A percentile compares a stretch with the other conserved stretches of the same genome.
Evolutionary conservation across 2,888 invertebrate genomes (phyloP).

Genomic region (Hanleya hanleyi): DNA sequence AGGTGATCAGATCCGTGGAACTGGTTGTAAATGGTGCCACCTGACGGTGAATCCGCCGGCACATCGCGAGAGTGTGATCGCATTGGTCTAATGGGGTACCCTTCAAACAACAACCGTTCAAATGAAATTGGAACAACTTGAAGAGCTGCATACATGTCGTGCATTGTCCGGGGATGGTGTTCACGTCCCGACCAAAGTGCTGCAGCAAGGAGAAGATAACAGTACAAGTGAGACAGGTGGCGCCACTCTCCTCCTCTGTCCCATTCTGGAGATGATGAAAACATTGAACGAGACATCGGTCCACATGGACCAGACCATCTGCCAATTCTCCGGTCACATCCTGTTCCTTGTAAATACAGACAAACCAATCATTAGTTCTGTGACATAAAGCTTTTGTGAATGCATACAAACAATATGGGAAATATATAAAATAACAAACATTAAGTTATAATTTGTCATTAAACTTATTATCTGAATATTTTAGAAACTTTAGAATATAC

Average conservation of each 20-base stretch:
- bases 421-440: no score
- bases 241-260: not conserved
- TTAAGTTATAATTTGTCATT: no score
- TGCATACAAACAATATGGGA: no score
- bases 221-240: constrained; percentile 24
- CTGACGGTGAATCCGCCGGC: not conserved
- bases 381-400: no score
- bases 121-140: constrained; percentile 36
- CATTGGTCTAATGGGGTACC: not conserved
- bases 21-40: not conserved
- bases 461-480: no score
- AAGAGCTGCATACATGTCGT: constrained; percentile 38
- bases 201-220: constrained; percentile 25
- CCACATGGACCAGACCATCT: not conserved
- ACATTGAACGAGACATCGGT: not conserved
- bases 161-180: constrained; percentile 22
- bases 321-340: not conserved
- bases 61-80: constrained; percentile 11
- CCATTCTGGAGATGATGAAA: not conserved
- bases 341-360: no score
- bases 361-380: no score
- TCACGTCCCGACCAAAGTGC: constrained; percentile 40
- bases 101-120: constrained; percentile 22
- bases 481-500: no score
- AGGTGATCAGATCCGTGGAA: not conserved